Conservation (phyloP, 2,113 vertebrate species). For the Nycticebus coucang region DNA sequence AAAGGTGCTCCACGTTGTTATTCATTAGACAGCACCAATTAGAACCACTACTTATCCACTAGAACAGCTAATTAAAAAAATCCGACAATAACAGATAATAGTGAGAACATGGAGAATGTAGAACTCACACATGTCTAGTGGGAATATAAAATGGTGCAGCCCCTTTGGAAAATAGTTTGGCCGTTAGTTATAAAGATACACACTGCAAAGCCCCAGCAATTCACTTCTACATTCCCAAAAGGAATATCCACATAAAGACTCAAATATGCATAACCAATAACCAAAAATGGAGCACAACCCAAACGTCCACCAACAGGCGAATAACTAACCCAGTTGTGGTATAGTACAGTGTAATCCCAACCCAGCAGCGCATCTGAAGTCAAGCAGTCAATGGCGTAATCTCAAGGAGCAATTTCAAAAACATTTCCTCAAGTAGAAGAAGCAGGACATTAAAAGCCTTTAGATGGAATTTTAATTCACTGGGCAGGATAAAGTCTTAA, state of each 20-base stretch:
- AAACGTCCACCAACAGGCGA: neutral
- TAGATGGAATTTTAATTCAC: neutral
- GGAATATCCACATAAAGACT: neutral
- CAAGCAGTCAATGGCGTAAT: neutral
- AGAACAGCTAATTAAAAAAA: neutral
- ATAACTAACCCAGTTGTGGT: neutral
- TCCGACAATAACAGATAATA: neutral
- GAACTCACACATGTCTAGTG: neutral
- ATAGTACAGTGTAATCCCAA: neutral
- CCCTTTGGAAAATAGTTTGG: neutral
- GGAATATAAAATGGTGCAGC: neutral
- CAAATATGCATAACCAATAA: neutral
- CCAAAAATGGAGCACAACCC: neutral
- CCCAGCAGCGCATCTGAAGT: neutral
- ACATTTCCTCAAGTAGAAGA: neutral
- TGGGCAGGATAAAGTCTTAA: neutral
- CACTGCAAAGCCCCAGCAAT: neutral
- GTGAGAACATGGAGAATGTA: neutral
- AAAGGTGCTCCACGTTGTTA: neutral
- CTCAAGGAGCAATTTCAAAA: neutral
- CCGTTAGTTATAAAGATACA: neutral
- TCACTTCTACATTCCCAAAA: neutral
- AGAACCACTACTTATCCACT: neutral
- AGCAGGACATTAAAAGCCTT: neutral
- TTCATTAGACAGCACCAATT: neutral